Conservation (phyloP, 2,888 invertebrate genomes). For the Notodonta ziczac region DNA sequence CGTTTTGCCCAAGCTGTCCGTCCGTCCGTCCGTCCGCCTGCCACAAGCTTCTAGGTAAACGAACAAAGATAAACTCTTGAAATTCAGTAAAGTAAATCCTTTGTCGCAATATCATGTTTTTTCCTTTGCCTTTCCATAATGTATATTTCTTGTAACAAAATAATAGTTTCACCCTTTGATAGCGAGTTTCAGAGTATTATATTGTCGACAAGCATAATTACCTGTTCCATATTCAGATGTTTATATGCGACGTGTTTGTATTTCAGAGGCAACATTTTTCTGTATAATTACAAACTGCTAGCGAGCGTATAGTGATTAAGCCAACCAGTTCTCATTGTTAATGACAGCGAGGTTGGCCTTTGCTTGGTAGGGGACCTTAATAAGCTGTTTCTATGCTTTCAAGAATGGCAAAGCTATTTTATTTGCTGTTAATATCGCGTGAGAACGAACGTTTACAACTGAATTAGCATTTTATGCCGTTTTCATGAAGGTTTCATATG, state of each 20-base stretch:
- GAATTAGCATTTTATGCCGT: neutral
- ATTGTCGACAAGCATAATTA: slow-evolving; percentile 17
- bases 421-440: neutral
- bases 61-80: too few species aligned
- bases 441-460: neutral
- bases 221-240: slow-evolving; percentile 12
- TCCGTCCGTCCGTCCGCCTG: too few species aligned
- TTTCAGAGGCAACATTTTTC: slow-evolving; percentile 14
- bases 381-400: slow-evolving; percentile 12
- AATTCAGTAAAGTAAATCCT: too few species aligned
- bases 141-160: too few species aligned
- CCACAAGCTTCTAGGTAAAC: too few species aligned
- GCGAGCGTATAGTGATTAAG: slow-evolving; percentile 20
- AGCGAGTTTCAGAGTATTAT: neutral
- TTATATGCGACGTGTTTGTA: slow-evolving; percentile 9
- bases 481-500: neutral
- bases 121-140: too few species aligned
- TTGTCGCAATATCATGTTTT: too few species aligned
- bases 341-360: slow-evolving; percentile 8
- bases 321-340: slow-evolving; percentile 24
- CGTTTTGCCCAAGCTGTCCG: too few species aligned
- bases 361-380: slow-evolving; percentile 13
- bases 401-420: neutral
- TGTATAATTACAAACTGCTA: slow-evolving; percentile 20
- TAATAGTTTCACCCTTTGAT: too few species aligned